Conservation (phyloP, 2,113 vertebrate species). For the Ancistrus triradiatus region DNA sequence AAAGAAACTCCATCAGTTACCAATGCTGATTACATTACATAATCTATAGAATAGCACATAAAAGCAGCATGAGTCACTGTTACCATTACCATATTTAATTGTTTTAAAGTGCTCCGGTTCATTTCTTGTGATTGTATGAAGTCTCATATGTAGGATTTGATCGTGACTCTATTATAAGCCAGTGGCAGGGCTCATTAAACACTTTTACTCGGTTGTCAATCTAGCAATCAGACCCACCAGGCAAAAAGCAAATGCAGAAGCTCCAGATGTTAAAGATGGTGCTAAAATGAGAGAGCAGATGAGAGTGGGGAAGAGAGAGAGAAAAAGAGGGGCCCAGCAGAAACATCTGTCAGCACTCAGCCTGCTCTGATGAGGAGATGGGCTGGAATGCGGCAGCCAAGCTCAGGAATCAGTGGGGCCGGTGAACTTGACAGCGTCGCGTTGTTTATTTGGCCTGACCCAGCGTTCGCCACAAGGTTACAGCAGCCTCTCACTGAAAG, state of each 20-base stretch:
- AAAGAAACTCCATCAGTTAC: too few relatives aligned
- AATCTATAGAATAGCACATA: too few relatives aligned
- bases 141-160: too few relatives aligned
- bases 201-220: too few relatives aligned
- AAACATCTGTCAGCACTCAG: constrained; percentile 97
- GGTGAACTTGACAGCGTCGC: constrained; percentile 82
- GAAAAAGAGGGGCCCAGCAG: constrained; percentile 58
- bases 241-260: constrained; percentile 1
- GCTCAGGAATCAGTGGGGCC: constrained; percentile 78
- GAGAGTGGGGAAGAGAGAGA: constrained; percentile 21
- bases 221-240: too few relatives aligned
- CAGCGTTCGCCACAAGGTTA: constrained; percentile 78
- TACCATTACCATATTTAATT: too few relatives aligned
- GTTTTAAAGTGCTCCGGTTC: too few relatives aligned
- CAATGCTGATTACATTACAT: too few relatives aligned
- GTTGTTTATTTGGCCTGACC: constrained; percentile 98
- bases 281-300: neutral
- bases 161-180: too few relatives aligned
- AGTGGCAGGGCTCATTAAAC: too few relatives aligned
- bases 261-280: constrained; percentile 26
- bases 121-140: too few relatives aligned
- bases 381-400: constrained; percentile 75
- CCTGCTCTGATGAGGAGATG: constrained; percentile 75
- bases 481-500: constrained; percentile 86
- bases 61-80: too few relatives aligned